These are phyloP conservation scores for Lophochroa leadbeateri DNA, from an alignment of 2,113 vertebrate species.

Conservation along the genomic window DNA sequence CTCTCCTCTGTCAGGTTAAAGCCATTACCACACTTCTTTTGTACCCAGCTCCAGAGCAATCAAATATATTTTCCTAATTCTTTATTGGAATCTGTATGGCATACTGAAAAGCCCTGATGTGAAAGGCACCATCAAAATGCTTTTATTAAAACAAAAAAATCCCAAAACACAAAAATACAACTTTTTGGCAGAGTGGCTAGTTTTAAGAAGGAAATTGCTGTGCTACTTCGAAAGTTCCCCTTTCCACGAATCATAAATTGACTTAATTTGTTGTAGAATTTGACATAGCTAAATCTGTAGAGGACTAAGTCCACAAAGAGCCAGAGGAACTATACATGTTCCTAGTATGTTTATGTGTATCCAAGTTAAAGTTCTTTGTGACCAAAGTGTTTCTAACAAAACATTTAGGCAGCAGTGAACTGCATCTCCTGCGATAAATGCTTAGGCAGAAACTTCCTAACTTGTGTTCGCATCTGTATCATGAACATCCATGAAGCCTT, in stretches of 20 bases:
- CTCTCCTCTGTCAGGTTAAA: background rate
- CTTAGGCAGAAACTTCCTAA: background rate
- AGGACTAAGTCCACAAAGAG: background rate
- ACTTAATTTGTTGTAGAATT: background rate
- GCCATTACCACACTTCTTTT: background rate
- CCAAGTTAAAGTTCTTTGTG: background rate
- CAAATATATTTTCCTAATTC: background rate
- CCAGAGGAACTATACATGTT: background rate
- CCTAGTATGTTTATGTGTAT: background rate
- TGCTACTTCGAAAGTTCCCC: background rate
- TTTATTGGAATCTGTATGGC: fast-evolving
- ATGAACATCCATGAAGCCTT: background rate
- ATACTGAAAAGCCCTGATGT: background rate
- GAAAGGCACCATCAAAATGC: background rate
- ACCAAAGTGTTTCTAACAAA: background rate
- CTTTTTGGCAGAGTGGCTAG: background rate
- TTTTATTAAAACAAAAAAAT: background rate
- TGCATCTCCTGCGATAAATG: fast-evolving
- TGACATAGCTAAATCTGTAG: background rate
- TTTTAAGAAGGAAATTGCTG: background rate
- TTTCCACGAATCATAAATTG: background rate
- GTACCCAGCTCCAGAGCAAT: background rate
- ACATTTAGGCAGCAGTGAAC: background rate
- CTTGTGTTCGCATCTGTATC: background rate
- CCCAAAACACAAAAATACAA: background rate